Conservation (phyloP, 2,888 invertebrate species). For the Clivina fossor region DNA sequence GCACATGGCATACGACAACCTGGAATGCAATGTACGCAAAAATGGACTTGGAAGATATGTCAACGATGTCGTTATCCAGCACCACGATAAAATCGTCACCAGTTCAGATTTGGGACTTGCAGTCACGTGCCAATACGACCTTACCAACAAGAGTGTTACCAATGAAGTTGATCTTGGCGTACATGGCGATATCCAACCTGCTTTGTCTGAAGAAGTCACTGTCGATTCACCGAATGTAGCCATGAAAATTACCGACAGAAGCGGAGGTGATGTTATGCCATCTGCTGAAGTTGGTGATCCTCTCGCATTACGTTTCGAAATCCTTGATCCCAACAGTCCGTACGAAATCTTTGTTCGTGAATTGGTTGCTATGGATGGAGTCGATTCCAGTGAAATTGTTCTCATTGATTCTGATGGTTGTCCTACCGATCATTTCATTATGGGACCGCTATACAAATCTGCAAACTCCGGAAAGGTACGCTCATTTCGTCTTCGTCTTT, state of each 20-base stretch:
- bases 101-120: constrained; percentile 91
- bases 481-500: constrained; percentile 4
- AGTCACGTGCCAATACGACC: constrained; percentile 91
- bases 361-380: constrained; percentile 91
- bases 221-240: constrained; percentile 94
- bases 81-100: constrained; percentile 93
- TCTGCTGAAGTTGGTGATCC: constrained; percentile 93
- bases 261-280: constrained; percentile 79
- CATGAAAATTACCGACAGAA: constrained; percentile 88
- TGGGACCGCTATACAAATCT: constrained; percentile 89
- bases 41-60: constrained; percentile 82
- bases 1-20: constrained; percentile 88
- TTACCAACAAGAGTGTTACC: constrained; percentile 91
- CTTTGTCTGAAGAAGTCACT: constrained; percentile 85
- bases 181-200: constrained; percentile 81
- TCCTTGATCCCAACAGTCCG: constrained; percentile 88
- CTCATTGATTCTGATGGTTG: constrained; percentile 90
- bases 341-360: constrained; percentile 95
- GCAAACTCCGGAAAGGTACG: constrained; percentile 75
- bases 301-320: constrained; percentile 86
- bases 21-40: constrained; percentile 90
- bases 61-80: constrained; percentile 92
- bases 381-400: constrained; percentile 89
- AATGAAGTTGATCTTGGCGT: constrained; percentile 90
- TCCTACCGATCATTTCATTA: constrained; percentile 91